Conservation (phyloP, 2,113 vertebrate genomes). For the Saguinus midas region DNA sequence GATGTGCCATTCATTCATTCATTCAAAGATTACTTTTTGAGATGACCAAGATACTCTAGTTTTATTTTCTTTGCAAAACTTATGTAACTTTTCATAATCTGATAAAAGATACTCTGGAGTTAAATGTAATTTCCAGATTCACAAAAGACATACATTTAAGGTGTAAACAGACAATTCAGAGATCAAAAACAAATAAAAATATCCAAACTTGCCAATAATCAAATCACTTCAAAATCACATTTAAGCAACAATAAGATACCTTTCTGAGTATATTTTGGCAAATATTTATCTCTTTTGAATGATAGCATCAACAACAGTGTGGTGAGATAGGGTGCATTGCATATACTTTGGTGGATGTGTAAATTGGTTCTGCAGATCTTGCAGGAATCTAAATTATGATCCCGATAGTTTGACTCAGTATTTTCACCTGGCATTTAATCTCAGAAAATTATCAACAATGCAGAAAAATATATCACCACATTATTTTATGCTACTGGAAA, state of each 20-base stretch:
- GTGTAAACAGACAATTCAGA: slow-evolving; percentile 16
- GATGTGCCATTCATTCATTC: neutral
- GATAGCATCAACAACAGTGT: neutral
- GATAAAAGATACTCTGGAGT: neutral
- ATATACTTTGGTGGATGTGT: neutral
- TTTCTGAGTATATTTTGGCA: neutral
- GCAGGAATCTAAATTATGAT: neutral
- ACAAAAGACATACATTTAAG: neutral
- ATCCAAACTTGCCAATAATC: neutral
- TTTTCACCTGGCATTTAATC: neutral
- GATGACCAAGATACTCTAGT: neutral
- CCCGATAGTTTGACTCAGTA: neutral
- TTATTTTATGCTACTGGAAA: slow-evolving; percentile 17
- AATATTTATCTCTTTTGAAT: neutral
- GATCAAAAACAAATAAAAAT: neutral
- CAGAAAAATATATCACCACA: neutral
- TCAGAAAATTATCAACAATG: slow-evolving; percentile 4
- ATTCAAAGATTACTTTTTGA: neutral
- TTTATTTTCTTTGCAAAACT: slow-evolving; percentile 3
- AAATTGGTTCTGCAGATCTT: neutral
- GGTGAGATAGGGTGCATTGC: neutral
- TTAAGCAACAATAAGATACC: neutral
- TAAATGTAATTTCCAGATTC: slow-evolving; percentile 23
- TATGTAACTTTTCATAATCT: neutral
- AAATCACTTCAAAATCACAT: slow-evolving; percentile 18